Conservation (phyloP, 2,888 invertebrate species). For the Rhagium mordax region DNA sequence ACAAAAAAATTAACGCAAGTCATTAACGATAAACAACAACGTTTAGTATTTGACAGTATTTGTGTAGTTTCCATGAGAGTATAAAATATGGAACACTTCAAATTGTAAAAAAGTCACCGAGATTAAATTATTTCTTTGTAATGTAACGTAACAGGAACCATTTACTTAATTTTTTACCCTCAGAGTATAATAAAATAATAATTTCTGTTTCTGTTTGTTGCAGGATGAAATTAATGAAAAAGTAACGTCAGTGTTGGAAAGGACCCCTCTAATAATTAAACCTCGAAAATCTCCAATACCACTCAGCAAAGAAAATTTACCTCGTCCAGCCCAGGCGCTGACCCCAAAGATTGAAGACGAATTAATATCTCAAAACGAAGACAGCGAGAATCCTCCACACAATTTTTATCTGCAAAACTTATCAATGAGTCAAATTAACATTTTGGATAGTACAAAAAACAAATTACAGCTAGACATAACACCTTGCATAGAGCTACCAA, state of each 20-base stretch:
- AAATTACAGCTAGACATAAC: slow-evolving; percentile 65
- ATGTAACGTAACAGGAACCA: too few species aligned
- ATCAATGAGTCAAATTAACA: slow-evolving; percentile 56
- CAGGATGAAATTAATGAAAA: slow-evolving; percentile 83
- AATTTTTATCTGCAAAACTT: slow-evolving; percentile 65
- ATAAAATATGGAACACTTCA: too few species aligned
- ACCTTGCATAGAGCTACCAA: slow-evolving; percentile 66
- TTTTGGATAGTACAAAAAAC: slow-evolving; percentile 57
- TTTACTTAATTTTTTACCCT: too few species aligned
- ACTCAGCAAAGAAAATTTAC: slow-evolving; percentile 67
- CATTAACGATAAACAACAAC: too few species aligned
- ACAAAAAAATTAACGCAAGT: too few species aligned
- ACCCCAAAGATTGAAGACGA: slow-evolving; percentile 28
- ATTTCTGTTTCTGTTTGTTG: slow-evolving; percentile 51
- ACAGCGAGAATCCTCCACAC: slow-evolving; percentile 31
- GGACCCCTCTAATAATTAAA: slow-evolving; percentile 82
- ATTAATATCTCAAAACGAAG: slow-evolving; percentile 25
- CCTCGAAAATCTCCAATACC: slow-evolving; percentile 76
- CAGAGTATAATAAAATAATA: background rate
- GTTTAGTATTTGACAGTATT: too few species aligned
- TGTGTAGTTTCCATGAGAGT: too few species aligned
- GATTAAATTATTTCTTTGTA: too few species aligned
- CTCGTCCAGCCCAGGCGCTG: background rate
- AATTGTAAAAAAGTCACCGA: too few species aligned
- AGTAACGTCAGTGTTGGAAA: slow-evolving; percentile 80